These are phyloP conservation scores for Nansenia antarctica DNA, from an alignment of 2,113 vertebrate genomes.

Conservation along the genomic window DNA sequence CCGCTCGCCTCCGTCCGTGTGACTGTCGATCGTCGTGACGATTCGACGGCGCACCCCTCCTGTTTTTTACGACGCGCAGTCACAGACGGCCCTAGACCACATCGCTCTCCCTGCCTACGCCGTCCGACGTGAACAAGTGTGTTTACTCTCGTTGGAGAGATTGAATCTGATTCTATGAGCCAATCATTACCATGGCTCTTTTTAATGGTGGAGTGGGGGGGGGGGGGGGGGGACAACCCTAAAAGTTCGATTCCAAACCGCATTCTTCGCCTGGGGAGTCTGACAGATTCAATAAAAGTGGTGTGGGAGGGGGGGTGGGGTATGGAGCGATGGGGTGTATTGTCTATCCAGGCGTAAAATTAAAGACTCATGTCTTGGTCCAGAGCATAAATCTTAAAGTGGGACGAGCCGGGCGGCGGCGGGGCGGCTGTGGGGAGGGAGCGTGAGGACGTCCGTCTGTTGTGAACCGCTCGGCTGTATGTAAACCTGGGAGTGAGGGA, in stretches of 20 bases:
- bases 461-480: slow-evolving; percentile 43
- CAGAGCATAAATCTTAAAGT: slow-evolving; percentile 58
- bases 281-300: slow-evolving; percentile 54
- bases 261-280: slow-evolving; percentile 33
- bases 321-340: slow-evolving; percentile 57
- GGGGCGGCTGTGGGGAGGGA: not conserved
- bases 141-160: too few species aligned
- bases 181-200: not conserved
- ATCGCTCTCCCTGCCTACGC: too few species aligned
- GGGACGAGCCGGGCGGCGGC: not conserved
- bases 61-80: too few species aligned
- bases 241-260: slow-evolving; percentile 49
- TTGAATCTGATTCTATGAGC: not conserved
- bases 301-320: slow-evolving; percentile 61
- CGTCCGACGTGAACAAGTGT: too few species aligned
- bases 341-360: slow-evolving; percentile 70
- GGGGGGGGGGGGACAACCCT: too few species aligned
- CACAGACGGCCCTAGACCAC: too few species aligned
- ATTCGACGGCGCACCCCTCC: too few species aligned
- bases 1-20: too few species aligned
- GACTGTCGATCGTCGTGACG: too few species aligned
- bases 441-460: slow-evolving; percentile 5
- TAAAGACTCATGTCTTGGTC: slow-evolving; percentile 64
- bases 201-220: too few species aligned
- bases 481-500: slow-evolving; percentile 22